These are phyloP conservation scores for Hydriomena furcata DNA, from an alignment of 2,888 invertebrate genomes.

Conservation along the genomic window DNA sequence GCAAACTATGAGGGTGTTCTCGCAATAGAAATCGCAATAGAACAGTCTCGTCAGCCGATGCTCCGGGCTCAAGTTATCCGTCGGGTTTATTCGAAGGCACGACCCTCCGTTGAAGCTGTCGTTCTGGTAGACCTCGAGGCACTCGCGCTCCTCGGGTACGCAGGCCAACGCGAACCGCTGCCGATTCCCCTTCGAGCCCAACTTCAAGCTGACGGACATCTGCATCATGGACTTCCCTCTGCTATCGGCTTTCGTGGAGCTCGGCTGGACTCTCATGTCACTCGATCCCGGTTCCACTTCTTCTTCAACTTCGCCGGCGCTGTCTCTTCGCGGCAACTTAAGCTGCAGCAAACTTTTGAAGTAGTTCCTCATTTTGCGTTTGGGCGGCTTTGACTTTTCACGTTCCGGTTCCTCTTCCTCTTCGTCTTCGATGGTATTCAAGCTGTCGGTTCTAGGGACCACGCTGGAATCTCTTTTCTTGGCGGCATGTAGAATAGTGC, in stretches of 20 bases:
- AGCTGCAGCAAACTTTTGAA: constrained; percentile 38
- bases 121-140: constrained; percentile 59
- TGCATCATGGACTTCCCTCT: constrained; percentile 41
- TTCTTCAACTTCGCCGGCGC: neutral
- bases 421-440: constrained; percentile 1
- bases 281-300: neutral
- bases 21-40: constrained; percentile 61
- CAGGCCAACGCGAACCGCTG: constrained; percentile 46
- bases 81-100: constrained; percentile 71
- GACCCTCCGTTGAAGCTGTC: constrained; percentile 81
- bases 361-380: constrained; percentile 38
- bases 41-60: constrained; percentile 57
- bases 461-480: neutral
- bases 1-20: constrained; percentile 54
- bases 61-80: constrained; percentile 45
- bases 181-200: constrained; percentile 35
- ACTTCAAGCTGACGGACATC: constrained; percentile 48
- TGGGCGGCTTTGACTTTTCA: constrained; percentile 13
- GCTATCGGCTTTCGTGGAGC: neutral
- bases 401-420: constrained; percentile 1
- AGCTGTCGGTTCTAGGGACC: neutral
- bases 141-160: constrained; percentile 55
- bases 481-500: neutral
- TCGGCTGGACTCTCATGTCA: neutral
- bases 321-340: constrained; percentile 21